Conservation (phyloP, 2,113 vertebrate species). For the Syngnathus scovelli region DNA sequence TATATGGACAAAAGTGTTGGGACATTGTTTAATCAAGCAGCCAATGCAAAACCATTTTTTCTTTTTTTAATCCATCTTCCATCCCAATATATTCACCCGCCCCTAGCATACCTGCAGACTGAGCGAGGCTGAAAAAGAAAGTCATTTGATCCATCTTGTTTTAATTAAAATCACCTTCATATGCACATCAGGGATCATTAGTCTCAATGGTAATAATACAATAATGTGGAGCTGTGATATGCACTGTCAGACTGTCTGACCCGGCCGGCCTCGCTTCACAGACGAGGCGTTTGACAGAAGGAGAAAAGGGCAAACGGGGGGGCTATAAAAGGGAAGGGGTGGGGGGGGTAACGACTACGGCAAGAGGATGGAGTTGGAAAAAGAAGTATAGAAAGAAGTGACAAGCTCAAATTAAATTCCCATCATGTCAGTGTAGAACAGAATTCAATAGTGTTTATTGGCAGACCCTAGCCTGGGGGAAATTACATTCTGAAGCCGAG, state of each 20-base stretch:
- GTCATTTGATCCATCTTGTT: neutral
- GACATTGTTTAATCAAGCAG: neutral
- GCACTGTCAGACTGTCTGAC: constrained; percentile 55
- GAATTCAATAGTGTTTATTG: constrained; percentile 77
- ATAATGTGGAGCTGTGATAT: constrained; percentile 25
- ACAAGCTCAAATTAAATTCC: constrained; percentile 75
- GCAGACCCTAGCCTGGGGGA: constrained; percentile 70
- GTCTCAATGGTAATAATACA: constrained; percentile 14
- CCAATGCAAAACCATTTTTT: no score
- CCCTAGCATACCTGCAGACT: neutral
- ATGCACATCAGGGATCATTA: constrained; percentile 17
- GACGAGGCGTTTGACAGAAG: constrained; percentile 22
- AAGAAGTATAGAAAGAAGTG: constrained; percentile 50
- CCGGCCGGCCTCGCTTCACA: constrained; percentile 48
- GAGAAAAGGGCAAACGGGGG: constrained; percentile 36
- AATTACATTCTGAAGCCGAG: constrained; percentile 72
- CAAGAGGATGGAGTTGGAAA: constrained; percentile 20
- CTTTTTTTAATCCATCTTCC: neutral
- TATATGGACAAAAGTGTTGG: no score
- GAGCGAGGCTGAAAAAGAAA: neutral
- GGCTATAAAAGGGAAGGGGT: constrained; percentile 11
- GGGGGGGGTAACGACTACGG: constrained; percentile 21
- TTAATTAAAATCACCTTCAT: constrained; percentile 10
- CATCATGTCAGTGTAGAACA: constrained; percentile 73
- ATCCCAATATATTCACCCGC: neutral